Evolutionary conservation across 2,888 invertebrate genomes (phyloP).

Genomic region (Coelopa pilipes): DNA sequence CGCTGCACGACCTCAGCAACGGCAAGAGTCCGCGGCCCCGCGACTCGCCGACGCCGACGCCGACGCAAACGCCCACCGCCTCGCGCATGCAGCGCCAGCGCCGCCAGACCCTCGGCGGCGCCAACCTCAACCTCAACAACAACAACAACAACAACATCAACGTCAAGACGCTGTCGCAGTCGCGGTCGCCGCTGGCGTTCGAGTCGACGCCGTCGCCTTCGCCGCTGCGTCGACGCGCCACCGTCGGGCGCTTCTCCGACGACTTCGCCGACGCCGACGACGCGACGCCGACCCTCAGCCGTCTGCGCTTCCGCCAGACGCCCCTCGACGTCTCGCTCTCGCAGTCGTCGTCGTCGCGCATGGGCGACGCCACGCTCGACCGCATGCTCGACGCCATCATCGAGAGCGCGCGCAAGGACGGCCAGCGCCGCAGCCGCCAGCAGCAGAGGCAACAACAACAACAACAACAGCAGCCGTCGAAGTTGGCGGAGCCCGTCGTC

Average conservation of each 20-base stretch:
- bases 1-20: constrained; percentile 64
- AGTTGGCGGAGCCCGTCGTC: not conserved
- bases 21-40: constrained; percentile 55
- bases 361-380: constrained; percentile 65
- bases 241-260: constrained; percentile 44
- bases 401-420: constrained; percentile 63
- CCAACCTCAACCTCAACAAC: constrained; percentile 40
- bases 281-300: constrained; percentile 48
- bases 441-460: too few relatives aligned
- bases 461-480: not conserved
- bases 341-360: constrained; percentile 64
- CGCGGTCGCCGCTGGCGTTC: constrained; percentile 43
- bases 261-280: constrained; percentile 44
- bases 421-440: constrained; percentile 30
- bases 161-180: constrained; percentile 37
- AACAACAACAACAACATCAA: constrained; percentile 41
- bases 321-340: constrained; percentile 49
- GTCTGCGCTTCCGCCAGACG: constrained; percentile 40
- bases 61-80: too few relatives aligned
- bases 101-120: constrained; percentile 23
- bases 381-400: constrained; percentile 66
- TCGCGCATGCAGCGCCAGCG: constrained; percentile 43
- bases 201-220: constrained; percentile 44
- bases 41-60: too few relatives aligned
- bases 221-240: constrained; percentile 39